Base-by-base conservation (phyloP, 2,113 vertebrate genomes). In the Microcebus griseorufus region DNA sequence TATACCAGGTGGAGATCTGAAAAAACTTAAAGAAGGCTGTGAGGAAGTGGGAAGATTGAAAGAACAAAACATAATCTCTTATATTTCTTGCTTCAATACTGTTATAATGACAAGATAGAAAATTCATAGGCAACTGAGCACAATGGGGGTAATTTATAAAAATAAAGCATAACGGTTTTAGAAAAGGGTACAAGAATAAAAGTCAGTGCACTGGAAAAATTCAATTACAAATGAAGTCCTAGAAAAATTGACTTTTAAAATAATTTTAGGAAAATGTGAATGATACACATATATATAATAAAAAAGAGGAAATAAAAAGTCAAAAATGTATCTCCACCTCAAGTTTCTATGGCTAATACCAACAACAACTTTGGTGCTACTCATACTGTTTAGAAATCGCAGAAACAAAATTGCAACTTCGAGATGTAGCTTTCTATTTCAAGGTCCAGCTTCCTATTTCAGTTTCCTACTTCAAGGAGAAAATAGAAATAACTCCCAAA, bases 381-480 rank as follows among this genome's bases (percentile, higher is more conserved):
- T 69, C 48, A 87, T 29, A 83, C 0, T 78, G 20, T 80, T 87
- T 20, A 83, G 67, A 90, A 87, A 73, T 70, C 23, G 83, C 65
- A 96, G 67, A 80, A 64, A 70, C 29, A 83, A 67, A 83, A 70
- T 37, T 87, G 55, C 39, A 75, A 37, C 27, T 72, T 86, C 67
- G 12, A 86, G 53, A 55, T 55, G 53, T 55, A 64, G 23, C 39
- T 88, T 76, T 58, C 64, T 73, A 75, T 79, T 84, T 95, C 53
- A 96, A 87, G n/a, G 25, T 55, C 53, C 53, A 55, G 53, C 17
- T 55, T 55, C 53, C 53, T 53, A 53, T 14, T 60, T 60, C 22
- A 62, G 22, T 34, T 88, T 76, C 64, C 55, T 73, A 75, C 83
- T 84, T 95, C 53, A 95, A 87, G 25, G 25, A 75, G 84, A 93